Conservation (phyloP, 92 coral and sea anemone species). For the Blastomussa wellsi region DNA sequence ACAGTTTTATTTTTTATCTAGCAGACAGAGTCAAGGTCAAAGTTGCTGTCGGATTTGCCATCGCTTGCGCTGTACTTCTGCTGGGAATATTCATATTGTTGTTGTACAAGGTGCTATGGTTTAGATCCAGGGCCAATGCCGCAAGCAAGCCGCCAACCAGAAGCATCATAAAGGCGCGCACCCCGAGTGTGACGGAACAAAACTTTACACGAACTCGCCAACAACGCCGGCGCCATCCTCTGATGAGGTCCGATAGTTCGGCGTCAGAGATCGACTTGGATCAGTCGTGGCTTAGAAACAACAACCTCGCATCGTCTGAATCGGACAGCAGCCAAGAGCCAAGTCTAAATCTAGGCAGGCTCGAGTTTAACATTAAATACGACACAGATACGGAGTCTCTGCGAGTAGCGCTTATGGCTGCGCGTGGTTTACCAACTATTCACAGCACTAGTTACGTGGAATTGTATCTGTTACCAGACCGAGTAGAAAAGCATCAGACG, state of each 20-base stretch:
- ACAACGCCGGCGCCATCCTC: constrained; percentile 69
- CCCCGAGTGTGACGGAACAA: constrained; percentile 56
- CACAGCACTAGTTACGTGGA: constrained; percentile 84
- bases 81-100: constrained; percentile 64
- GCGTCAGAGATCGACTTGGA: constrained; percentile 73
- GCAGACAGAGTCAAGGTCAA: constrained; percentile 65
- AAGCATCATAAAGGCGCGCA: constrained; percentile 23
- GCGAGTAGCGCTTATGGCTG: constrained; percentile 61
- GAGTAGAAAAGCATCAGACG: constrained; percentile 78
- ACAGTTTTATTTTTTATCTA: constrained; percentile 30
- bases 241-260: constrained; percentile 97
- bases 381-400: constrained; percentile 78
- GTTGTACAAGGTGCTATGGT: constrained; percentile 74
- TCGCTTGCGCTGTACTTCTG: constrained; percentile 71
- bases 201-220: constrained; percentile 59
- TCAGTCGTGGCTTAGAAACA: constrained; percentile 44
- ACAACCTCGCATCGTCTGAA: constrained; percentile 68
- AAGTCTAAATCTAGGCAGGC: constrained; percentile 67
- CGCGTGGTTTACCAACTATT: constrained; percentile 58
- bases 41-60: constrained; percentile 80
- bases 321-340: constrained; percentile 69
- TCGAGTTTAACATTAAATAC: constrained; percentile 75
- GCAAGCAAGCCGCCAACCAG: constrained; percentile 18
- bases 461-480: constrained; percentile 74
- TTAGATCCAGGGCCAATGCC: constrained; percentile 38